Evolutionary conservation across 1,140 invertebrate species (phyloP).

Genomic region (Gonatopus flavifemur): DNA sequence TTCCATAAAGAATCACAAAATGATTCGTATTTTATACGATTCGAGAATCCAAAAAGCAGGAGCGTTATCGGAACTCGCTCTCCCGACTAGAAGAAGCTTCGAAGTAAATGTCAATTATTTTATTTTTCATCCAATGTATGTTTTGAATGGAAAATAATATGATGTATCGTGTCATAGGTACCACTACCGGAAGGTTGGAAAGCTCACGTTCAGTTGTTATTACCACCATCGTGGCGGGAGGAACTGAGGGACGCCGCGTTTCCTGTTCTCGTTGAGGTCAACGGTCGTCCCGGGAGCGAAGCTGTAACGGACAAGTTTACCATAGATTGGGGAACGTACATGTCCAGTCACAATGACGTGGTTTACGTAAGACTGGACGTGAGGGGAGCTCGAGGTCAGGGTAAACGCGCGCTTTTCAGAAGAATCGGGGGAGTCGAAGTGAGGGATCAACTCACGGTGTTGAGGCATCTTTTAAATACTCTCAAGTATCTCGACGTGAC

Average conservation of each 20-base stretch:
- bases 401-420: constrained; percentile 75
- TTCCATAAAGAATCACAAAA: constrained; percentile 68
- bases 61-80: constrained; percentile 68
- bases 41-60: constrained; percentile 67
- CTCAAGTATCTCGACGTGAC: constrained; percentile 84
- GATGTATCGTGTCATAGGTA: constrained; percentile 56
- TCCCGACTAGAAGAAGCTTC: constrained; percentile 74
- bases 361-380: constrained; percentile 89
- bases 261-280: constrained; percentile 83
- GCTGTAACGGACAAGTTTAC: constrained; percentile 82
- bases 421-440: constrained; percentile 84
- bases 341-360: constrained; percentile 88
- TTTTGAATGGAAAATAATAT: constrained; percentile 1
- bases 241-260: constrained; percentile 81
- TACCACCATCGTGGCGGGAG: constrained; percentile 81
- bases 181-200: constrained; percentile 74
- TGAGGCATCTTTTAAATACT: constrained; percentile 79
- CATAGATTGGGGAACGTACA: constrained; percentile 90
- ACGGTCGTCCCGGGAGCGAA: constrained; percentile 87
- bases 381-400: constrained; percentile 79
- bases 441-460: constrained; percentile 83
- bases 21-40: constrained; percentile 74
- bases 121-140: background rate
- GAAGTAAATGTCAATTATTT: constrained; percentile 53
- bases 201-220: constrained; percentile 76